Base-by-base conservation (phyloP, 2,888 invertebrate species). In the Myathropa florea region DNA sequence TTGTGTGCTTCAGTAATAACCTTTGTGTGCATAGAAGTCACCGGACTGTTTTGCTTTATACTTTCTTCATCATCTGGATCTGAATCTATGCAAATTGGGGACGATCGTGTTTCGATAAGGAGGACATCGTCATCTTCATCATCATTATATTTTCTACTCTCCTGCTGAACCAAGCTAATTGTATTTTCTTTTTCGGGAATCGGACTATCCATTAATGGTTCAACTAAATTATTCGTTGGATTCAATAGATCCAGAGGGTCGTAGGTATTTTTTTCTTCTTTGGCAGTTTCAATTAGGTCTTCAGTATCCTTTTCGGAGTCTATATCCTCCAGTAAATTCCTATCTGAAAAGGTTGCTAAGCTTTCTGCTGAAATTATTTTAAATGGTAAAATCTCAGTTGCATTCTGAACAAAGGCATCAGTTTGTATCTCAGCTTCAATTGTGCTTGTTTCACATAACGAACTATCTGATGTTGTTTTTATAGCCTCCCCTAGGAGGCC, bases 81-180 rank as follows among this genome's bases (percentile, higher is more conserved):
- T 2, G 90, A 89, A 76, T 90, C 90, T 28, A 90, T 78, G 53
- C 89, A 90, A 77, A 90, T 90, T 0, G 90, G 90, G 2, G 90
- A 90, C 46, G 89, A 88, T 6, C 89, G 89, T 0, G 88, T 88
- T 75, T 90, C 90, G 21, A 90, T 88, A 10, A 90, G 84, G 30
- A 89, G 86, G 3, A 90, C 90, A 72, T 90, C 90, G 59, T 90
- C 89, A 23, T 89, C 89, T 0, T 88, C 86, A 24, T 84, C 84
- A 4, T 86, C 81, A 14, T 83, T 53, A 14, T 18, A 75, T 59
- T 23, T 24, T 10, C 23, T 10, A 28, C 39, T 55, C 2, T 57
- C 57, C 57, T 23, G 10, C 7, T 12, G 12, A 57, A 23, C 12
- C 10, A 18, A 12, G 12, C 14, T 33, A 0, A n/a, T 60, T 30